phyloP scores from a whole-genome alignment of 2,113 vertebrate species.

The Strix aluco region DNA sequence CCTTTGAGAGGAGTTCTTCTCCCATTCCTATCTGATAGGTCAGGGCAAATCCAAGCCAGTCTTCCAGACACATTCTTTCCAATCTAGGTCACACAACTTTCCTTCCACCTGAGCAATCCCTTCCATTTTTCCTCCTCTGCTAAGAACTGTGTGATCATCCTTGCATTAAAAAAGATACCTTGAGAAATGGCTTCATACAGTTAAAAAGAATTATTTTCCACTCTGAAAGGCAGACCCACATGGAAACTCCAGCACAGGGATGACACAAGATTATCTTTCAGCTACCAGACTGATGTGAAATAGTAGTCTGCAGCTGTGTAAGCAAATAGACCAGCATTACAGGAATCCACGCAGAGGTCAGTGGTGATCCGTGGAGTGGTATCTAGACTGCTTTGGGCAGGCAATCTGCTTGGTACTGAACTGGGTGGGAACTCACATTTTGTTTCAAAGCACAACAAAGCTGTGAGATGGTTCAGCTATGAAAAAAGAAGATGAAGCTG shows the following conservation, averaged over 20 bases:
- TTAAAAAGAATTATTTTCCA: not conserved
- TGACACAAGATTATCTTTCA: not conserved
- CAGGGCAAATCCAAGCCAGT: not conserved
- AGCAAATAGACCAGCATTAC: not conserved
- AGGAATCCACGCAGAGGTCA: not conserved
- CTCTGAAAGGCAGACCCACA: not conserved
- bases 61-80: not conserved
- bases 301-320: constrained; percentile 14
- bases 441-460: not conserved
- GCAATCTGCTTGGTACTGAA: not conserved
- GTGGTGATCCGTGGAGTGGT: not conserved
- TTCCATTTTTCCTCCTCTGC: not conserved
- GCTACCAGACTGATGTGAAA: not conserved
- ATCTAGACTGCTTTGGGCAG: not conserved
- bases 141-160: not conserved
- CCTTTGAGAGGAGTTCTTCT: not conserved
- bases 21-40: not conserved
- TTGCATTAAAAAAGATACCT: not conserved
- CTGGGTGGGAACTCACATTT: not conserved
- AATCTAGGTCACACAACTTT: not conserved
- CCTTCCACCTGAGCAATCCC: not conserved
- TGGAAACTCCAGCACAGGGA: not conserved
- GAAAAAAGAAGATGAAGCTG: not conserved
- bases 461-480: not conserved
- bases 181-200: not conserved